Base-by-base conservation (phyloP, 2,797 vertebrate genomes). In the Phrynocephalus guinanensis region DNA sequence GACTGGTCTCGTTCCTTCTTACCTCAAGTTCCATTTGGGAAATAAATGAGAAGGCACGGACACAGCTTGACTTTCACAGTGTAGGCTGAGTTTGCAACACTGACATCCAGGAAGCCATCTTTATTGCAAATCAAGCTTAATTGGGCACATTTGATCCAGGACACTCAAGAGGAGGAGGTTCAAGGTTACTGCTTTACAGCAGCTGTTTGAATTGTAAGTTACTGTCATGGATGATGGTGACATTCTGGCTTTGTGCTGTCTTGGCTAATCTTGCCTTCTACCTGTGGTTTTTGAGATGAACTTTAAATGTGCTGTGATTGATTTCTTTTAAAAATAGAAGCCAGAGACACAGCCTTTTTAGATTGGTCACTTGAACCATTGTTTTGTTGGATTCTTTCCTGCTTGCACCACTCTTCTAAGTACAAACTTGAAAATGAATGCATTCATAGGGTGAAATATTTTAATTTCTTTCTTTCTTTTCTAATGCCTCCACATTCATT, bases 111-210 rank as follows among this genome's bases (percentile, higher is more conserved):
- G 18, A 89, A 91, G 90, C 1, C 67, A 78, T 13, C 76, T 90
- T 80, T 91, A 89, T 91, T 90, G 72, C 70, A 92, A 91, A 76
- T 28, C 56, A 76, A 91, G 30, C 8, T 89, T 77, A 82, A 80
- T 52, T 77, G 71, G 70, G 26, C 63, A 82, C 30, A 85, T 81
- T 89, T 92, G 70, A n/a, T 88, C 44, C 87, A 70, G 81, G 50
- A 85, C 76, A 67, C 56, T 26, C 44, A 52, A 82, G 18, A 70
- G 30, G 30, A 60, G 50, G n/a, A 81, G 13, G 28, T 85, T 72
- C 28, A 66, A 72, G 33, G 68, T 50, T 73, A 84, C 77, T 83
- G 60, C 71, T 63, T 87, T 26, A 52, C 30, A 52, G 22, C 24
- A 38, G 24, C 60, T 70, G 10, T 22, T 24, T 52, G 10, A n/a